Base-by-base conservation (phyloP, 1,140 invertebrate genomes). In the Pseudomyrmex sp. region DNA sequence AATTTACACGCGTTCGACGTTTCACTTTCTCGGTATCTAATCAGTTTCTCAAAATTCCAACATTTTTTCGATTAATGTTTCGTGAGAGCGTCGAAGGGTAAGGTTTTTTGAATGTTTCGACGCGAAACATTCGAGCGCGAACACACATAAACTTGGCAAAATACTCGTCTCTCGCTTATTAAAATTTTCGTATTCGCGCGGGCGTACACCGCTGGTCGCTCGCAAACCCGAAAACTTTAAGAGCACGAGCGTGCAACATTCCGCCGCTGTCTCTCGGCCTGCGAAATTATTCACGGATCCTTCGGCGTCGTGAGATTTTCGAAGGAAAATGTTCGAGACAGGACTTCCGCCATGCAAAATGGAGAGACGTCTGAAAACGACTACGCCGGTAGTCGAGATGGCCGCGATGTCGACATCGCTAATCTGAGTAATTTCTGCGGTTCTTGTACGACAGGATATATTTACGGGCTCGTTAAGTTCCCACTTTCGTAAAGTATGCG, bases 381-480 rank as follows among this genome's bases (percentile, higher is more conserved):
- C 26, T 26, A 26, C 54, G 15, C 20, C 23, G 35, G 35, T 18
- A 18, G 18, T 48, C 59, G 44, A 26, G 12, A 35, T 23, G n/a
- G 15, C 73, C 59, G 15, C 63, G 35, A 56, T 12, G 13, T 20
- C 35, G 52, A 66, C 35, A 70, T 79, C 52, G 65, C 52, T 79
- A 69, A 70, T 79, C 54, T 20, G 56, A 70, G 66, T 70, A 80
- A 80, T 80, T 80, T 72, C 76, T 58, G 76, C 76, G 23, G 54
- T 56, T 59, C 23, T 20, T 20, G 20, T 46, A 80, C 68, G n/a
- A 13, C n/a, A 15, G 74, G 10, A 7, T 76, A 44, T 70, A 70
- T 70, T 80, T 80, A 72, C 54, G 66, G 76, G 54, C 54, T 80
- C 76, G 66, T 80, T 80, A 72, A 15, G 76, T n/a, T 35, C 35